Conservation (phyloP, 30 jellyfish, hydroid and myxozoan species). For the Pelagia noctiluca region DNA sequence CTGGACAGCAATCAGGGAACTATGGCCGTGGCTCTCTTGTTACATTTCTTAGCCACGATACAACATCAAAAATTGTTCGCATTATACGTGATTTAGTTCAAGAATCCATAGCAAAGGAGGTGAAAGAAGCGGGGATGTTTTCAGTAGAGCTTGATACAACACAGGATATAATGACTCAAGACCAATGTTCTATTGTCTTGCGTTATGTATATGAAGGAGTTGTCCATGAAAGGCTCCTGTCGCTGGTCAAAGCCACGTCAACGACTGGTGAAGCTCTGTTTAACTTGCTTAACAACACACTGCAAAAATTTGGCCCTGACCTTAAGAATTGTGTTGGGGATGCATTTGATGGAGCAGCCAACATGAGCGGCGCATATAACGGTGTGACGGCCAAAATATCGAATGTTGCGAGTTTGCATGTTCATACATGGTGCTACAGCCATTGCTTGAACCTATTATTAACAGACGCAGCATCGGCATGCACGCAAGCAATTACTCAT, state of each 20-base stretch:
- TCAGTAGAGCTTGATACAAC: constrained; percentile 21
- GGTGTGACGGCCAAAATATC: constrained; percentile 49
- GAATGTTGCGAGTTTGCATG: constrained; percentile 56
- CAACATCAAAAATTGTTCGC: constrained; percentile 7
- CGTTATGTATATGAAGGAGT: constrained; percentile 23
- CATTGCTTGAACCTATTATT: constrained; percentile 33
- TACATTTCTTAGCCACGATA: constrained; percentile 28
- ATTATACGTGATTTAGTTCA: constrained; percentile 27
- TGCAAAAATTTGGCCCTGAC: constrained; percentile 21
- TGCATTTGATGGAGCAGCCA: constrained; percentile 57
- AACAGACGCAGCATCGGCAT: constrained; percentile 39
- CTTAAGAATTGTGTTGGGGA: constrained; percentile 45
- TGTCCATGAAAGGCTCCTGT: constrained; percentile 49
- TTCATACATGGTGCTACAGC: constrained; percentile 66
- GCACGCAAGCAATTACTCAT: constrained; percentile 41
- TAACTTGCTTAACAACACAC: constrained; percentile 27
- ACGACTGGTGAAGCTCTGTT: constrained; percentile 48
- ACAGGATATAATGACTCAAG: constrained; percentile 22
- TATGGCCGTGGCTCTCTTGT: constrained; percentile 57
- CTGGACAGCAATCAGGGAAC: neutral
- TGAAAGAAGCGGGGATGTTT: constrained; percentile 40
- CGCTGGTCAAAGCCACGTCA: constrained; percentile 49
- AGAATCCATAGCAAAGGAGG: constrained; percentile 20
- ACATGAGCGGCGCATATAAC: constrained; percentile 42
- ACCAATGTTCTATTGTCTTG: constrained; percentile 28